Conservation (phyloP, 2,113 vertebrate genomes). For the Poecilia latipinna region DNA sequence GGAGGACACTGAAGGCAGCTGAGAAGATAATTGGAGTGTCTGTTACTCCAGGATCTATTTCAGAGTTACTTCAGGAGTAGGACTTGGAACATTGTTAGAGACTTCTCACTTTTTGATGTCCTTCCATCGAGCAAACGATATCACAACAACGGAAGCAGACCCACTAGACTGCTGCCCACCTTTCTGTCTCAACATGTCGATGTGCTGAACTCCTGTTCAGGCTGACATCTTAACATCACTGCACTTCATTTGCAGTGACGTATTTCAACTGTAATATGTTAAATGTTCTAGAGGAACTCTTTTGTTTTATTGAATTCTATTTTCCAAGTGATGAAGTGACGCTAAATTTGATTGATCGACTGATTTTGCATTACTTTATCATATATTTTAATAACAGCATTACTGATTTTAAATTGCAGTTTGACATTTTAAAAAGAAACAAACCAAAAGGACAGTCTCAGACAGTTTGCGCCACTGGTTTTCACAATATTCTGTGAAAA, state of each 20-base stretch:
- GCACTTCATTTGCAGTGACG: background rate
- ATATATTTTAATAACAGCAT: conserved; percentile 19
- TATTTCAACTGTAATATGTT: background rate
- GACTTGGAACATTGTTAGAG: background rate
- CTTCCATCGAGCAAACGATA: background rate
- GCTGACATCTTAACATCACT: background rate
- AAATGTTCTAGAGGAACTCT: background rate
- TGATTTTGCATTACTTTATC: conserved; percentile 24
- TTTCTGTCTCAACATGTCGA: background rate
- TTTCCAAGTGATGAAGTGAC: background rate
- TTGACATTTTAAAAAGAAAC: conserved; percentile 11
- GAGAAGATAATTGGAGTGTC: background rate
- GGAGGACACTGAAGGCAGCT: background rate
- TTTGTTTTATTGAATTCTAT: background rate
- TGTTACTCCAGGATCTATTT: background rate
- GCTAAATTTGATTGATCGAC: background rate
- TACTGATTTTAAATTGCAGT: conserved; percentile 22
- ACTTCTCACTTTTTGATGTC: background rate
- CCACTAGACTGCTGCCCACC: background rate
- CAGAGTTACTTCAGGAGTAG: background rate
- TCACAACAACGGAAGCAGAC: too few relatives aligned
- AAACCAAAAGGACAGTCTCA: too few relatives aligned
- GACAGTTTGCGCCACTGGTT: background rate
- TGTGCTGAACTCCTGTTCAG: background rate
- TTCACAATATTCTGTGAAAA: background rate